phyloP scores from a whole-genome alignment of 92 coral and sea anemone species.

The Palythoa grandis region DNA sequence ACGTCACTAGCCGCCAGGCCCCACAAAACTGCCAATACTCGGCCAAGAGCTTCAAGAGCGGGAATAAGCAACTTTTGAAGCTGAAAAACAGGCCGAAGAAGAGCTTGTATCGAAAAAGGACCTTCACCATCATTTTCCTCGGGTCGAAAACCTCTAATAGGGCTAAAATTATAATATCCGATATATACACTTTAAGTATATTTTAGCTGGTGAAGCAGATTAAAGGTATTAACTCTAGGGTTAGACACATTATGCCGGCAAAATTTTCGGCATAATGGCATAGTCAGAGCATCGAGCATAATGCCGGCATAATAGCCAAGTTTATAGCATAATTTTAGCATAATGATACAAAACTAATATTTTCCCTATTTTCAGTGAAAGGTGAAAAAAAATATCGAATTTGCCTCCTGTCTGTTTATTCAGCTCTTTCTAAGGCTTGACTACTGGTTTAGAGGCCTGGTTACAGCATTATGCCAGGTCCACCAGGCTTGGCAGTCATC shows the following conservation, averaged over 20 bases:
- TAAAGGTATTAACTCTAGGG: too few species aligned
- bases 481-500: slow-evolving; percentile 35
- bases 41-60: slow-evolving; percentile 18
- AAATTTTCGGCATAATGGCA: too few species aligned
- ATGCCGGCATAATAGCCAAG: too few species aligned
- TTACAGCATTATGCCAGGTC: slow-evolving; percentile 33
- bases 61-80: not conserved
- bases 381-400: too few species aligned
- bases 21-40: slow-evolving; percentile 18
- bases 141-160: slow-evolving; percentile 1
- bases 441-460: too few species aligned
- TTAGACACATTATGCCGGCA: too few species aligned
- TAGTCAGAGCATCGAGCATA: too few species aligned
- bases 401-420: not conserved
- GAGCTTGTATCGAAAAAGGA: slow-evolving; percentile 2
- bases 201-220: too few species aligned
- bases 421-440: too few species aligned
- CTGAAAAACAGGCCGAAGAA: not conserved
- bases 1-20: slow-evolving; percentile 27
- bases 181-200: slow-evolving; percentile 19
- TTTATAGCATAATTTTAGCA: too few species aligned
- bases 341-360: too few species aligned
- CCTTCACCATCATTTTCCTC: slow-evolving; percentile 13
- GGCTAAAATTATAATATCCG: not conserved
- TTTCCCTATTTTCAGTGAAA: too few species aligned